phyloP scores from a whole-genome alignment of 2,113 vertebrate genomes.

The Edolisoma coerulescens region DNA sequence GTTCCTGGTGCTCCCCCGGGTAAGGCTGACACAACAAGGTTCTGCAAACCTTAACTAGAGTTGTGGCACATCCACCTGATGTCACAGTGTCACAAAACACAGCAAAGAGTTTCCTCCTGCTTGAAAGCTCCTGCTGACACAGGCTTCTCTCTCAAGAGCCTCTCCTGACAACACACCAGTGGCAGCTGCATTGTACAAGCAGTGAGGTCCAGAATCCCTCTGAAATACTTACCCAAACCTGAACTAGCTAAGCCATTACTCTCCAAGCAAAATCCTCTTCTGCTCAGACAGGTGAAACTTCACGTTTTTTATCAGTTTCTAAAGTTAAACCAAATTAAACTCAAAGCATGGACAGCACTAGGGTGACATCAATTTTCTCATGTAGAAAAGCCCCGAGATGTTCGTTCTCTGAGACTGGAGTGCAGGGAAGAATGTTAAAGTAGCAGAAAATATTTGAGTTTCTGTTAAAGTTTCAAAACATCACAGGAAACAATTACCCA shows the following conservation, averaged over 20 bases:
- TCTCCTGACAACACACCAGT: neutral
- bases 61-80: neutral
- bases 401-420: neutral
- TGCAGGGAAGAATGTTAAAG: neutral
- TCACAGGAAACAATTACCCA: neutral
- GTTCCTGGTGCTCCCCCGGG: neutral
- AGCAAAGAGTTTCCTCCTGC: neutral
- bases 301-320: neutral
- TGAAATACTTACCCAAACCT: neutral
- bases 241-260: neutral
- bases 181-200: neutral
- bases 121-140: neutral
- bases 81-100: neutral
- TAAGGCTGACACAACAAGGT: neutral
- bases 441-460: neutral
- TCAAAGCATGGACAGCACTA: neutral
- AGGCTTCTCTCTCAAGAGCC: neutral
- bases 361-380: neutral
- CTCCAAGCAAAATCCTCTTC: neutral
- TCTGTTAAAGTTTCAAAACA: neutral
- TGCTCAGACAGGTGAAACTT: neutral
- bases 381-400: neutral
- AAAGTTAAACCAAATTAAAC: neutral
- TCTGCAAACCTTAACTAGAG: neutral
- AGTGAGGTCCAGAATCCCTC: neutral